Base-by-base conservation (phyloP, 2,113 vertebrate species). In the Recurvirostra avosetta region DNA sequence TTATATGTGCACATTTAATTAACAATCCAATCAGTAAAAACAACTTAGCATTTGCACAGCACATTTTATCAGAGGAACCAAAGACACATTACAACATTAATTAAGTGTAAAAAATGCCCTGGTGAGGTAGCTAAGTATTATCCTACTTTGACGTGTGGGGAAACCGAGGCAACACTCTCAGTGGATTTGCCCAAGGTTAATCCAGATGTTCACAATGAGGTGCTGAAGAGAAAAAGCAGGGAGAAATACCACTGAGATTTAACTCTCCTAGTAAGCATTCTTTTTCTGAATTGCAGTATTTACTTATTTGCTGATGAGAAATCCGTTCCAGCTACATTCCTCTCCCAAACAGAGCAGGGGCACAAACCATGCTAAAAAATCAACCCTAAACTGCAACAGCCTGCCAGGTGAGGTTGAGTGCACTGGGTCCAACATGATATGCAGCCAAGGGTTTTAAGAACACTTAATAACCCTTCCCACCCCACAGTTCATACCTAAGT, bases 11-110 rank as follows among this genome's bases (percentile, higher is more conserved):
- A 58, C 87, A 95, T 93, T 94, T 97, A 96, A 97, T 97, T 97
- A 97, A 97, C 70, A 96, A 95, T 68, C 83, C 93, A 95, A 90
- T 95, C 94, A 96, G 92, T 91, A 96, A 97, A 97, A 96, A 95
- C 93, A 97, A 94, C 92, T 89, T 95, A 38, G 84, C 86, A 92
- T 91, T 97, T 1, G 2, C 56, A 23, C 41, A n/a, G 63, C 86
- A 74, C 5, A 23, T 87, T 96, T 96, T 81, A 92, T 86, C 86
- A 94, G 82, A 91, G 55, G 85, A 93, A 74, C 87, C 49, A 76
- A 93, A 95, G 95, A 59, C 67, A 78, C n/a, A 80, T 83, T 91
- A 94, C 84, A 95, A 94, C 92, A 65, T 93, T 94, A 97, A 93
- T 94, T 90, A 96, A 92, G 86, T 40, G 70, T 88, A 94, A 94